phyloP scores from a whole-genome alignment of 1,140 invertebrate genomes.

The Neodiprion virginianus region DNA sequence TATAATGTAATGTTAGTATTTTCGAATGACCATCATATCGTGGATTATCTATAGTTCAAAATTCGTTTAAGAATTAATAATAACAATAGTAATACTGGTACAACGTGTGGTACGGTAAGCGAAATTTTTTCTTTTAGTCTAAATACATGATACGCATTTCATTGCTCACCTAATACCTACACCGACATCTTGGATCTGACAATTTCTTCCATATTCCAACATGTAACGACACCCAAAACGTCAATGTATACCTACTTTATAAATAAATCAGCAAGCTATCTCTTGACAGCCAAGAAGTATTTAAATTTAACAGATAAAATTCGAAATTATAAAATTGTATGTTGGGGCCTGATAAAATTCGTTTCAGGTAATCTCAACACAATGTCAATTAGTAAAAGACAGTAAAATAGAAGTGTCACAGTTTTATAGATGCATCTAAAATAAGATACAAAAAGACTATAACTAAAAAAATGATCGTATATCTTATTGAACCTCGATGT shows the following conservation, averaged over 20 bases:
- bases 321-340: no score
- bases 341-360: neutral
- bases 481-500: neutral
- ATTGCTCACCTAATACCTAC: constrained; percentile 30
- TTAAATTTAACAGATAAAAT: neutral
- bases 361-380: no score
- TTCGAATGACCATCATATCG: constrained; percentile 2
- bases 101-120: constrained; percentile 57
- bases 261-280: neutral
- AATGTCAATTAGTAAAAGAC: neutral
- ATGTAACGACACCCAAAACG: constrained; percentile 1
- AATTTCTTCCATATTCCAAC: neutral
- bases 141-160: constrained; percentile 29
- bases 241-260: neutral
- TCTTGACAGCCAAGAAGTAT: neutral
- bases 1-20: neutral
- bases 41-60: constrained; percentile 4
- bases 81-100: constrained; percentile 59
- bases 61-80: constrained; percentile 25
- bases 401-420: neutral
- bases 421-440: neutral
- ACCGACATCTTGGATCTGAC: neutral
- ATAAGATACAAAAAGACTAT: neutral
- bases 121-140: constrained; percentile 32
- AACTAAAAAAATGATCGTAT: neutral